Percentiles rank a stretch among this genome's conserved stretches.
Evolutionary conservation across 1,140 invertebrate genomes (phyloP).

Genomic region (Magallana ariakensis): DNA sequence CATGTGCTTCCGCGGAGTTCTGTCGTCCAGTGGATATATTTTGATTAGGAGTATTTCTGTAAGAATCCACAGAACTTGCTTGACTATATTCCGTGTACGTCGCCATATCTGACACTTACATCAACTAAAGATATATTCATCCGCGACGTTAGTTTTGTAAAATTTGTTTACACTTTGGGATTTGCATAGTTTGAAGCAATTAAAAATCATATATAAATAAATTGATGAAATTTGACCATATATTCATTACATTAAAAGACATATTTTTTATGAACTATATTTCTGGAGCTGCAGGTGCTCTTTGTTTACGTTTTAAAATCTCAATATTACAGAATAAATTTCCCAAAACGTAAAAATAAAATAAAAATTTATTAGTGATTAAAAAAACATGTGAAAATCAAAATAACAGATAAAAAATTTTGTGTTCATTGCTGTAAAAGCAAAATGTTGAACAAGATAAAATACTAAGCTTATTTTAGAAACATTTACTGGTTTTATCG

Average conservation of each 20-base stretch:
- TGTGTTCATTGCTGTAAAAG: no score
- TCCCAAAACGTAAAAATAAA: slow-evolving; percentile 31
- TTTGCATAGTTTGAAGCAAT: neutral
- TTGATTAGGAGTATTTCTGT: slow-evolving; percentile 51
- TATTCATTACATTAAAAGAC: neutral
- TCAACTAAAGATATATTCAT: slow-evolving; percentile 47
- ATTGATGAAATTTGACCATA: neutral
- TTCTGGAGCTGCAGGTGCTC: neutral
- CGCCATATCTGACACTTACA: slow-evolving; percentile 66
- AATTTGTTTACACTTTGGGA: neutral
- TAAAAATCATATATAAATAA: no score
- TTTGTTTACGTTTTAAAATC: slow-evolving; percentile 20
- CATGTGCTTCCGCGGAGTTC: slow-evolving; percentile 65
- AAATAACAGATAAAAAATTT: no score
- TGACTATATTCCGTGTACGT: slow-evolving; percentile 63
- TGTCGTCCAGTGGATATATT: slow-evolving; percentile 51
- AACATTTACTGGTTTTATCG: no score
- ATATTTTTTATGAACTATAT: slow-evolving; percentile 15
- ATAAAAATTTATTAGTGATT: no score
- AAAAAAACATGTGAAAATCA: no score
- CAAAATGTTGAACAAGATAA: no score
- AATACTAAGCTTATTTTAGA: no score
- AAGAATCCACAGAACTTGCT: slow-evolving; percentile 62
- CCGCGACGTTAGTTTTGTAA: neutral
- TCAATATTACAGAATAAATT: slow-evolving; percentile 17